Evolutionary conservation across 37 sponge, comb jelly and placozoan species (phyloP), one percentile per base, ranked within the genome.

Genomic region (Dysidea cf. avara): DNA sequence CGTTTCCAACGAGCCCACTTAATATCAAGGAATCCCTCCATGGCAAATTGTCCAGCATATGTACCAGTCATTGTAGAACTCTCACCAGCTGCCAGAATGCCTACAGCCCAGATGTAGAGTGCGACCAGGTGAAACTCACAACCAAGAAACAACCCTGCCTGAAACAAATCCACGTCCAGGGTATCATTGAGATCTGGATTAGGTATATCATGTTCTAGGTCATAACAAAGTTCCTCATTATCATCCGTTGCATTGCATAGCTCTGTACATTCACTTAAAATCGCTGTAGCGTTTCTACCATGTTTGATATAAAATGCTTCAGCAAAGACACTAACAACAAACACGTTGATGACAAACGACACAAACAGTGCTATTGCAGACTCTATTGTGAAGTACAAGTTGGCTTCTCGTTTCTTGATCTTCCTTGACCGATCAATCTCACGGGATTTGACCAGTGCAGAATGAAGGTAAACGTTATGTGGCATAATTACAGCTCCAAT

Each of bases 41-140:
- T 96, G 14, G 88, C 97, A 89, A 96, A 96, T 64, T 96, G 97
- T 16, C 97, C 97, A 56, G 97, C 94, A 76, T 96, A 96, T 1
- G 97, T 96, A n/a, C 97, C 97, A 16, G 90, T 89, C 90, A 89
- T 89, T 22, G 90, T 89, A 24, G 84, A 83, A 35, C 84, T 86
- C 53, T 82, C 74, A 29, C 90, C 90, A 21, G 90, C 83, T 52
- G 90, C 90, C 25, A 89, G 43, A 47, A 89, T 75, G 35, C 90
- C 90, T 18, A 89, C 43, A 22, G 83, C 90, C 90, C 90, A 89
- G 20, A 89, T 83, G 55, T 81, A 86, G 69, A 60, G 31, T 11
- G 90, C 84, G 9, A 53, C 72, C 2, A 36, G 62, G 17, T 76
- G 71, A 24, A 73, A 89, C 28, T 49, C 36, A 36, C 83, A 81